phyloP scores from a whole-genome alignment of 2,797 vertebrate species.

The Podarcis lilfordi region DNA sequence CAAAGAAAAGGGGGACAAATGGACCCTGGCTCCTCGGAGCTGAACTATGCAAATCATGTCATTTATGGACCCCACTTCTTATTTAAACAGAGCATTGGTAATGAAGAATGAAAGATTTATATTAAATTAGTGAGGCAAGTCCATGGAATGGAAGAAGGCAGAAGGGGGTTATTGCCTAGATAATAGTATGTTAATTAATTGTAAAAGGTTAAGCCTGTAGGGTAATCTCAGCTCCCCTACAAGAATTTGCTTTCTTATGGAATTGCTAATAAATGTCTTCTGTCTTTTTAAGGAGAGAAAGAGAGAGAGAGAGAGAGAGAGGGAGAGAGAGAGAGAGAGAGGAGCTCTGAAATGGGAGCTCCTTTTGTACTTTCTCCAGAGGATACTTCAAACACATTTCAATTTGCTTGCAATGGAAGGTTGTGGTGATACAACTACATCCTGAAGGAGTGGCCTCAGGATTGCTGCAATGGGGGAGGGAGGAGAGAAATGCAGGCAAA shows the following conservation, averaged over 20 bases:
- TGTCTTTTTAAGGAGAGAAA: not conserved
- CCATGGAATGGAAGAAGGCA: conserved; percentile 22
- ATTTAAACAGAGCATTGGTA: conserved; percentile 34
- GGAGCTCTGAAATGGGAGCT: not conserved
- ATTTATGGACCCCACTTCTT: conserved; percentile 22
- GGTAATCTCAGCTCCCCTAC: conserved; percentile 24
- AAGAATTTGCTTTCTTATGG: conserved; percentile 32
- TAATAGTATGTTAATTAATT: conserved; percentile 43
- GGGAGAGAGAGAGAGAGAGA: not conserved
- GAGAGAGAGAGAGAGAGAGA: not conserved
- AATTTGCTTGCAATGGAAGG: not conserved
- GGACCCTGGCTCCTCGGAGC: not conserved
- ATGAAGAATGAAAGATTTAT: conserved; percentile 30
- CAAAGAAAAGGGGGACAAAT: not conserved
- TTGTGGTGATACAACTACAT: not conserved
- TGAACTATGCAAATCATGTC: conserved; percentile 9
- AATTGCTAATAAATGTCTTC: conserved; percentile 16
- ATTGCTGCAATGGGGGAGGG: not conserved
- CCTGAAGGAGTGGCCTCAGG: not conserved
- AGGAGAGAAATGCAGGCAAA: fast-evolving
- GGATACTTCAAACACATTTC: not conserved
- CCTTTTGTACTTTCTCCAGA: conserved; percentile 3
- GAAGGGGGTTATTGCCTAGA: conserved; percentile 16
- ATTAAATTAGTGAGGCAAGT: conserved; percentile 25
- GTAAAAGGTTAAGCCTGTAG: conserved; percentile 51